Percentiles rank a stretch among this genome's conserved stretches.
Evolutionary conservation across 2,888 invertebrate species (phyloP).

Genomic region (Dysmachus trigonus): DNA sequence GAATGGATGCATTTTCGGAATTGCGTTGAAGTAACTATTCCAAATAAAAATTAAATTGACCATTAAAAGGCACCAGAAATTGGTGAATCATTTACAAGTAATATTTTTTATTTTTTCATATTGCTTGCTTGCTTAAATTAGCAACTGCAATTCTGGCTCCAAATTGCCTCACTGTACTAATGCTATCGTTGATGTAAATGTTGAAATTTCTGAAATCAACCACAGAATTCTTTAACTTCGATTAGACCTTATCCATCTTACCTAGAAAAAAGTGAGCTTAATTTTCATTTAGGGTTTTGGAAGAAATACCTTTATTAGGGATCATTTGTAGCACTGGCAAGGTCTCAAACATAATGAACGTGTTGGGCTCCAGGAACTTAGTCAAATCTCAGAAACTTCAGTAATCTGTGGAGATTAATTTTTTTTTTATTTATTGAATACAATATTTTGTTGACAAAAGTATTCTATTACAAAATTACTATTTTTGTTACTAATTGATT

Average conservation of each 20-base stretch:
- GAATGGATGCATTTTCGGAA: conserved; percentile 72
- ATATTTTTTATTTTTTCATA: conserved; percentile 65
- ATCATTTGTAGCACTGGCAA: conserved; percentile 71
- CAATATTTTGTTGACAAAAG: too few species aligned
- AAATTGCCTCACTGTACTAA: conserved; percentile 72
- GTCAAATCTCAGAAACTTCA: too few species aligned
- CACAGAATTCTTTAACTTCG: conserved; percentile 64
- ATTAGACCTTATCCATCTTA: conserved; percentile 65
- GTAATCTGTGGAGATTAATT: too few species aligned
- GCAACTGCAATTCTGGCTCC: conserved; percentile 72
- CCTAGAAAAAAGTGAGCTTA: conserved; percentile 57
- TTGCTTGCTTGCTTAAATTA: conserved; percentile 64
- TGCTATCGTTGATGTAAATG: conserved; percentile 69
- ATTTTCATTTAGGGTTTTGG: neutral
- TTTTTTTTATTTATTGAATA: too few species aligned
- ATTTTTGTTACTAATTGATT: too few species aligned
- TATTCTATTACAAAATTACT: too few species aligned
- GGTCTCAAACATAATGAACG: conserved; percentile 66
- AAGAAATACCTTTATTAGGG: conserved; percentile 66
- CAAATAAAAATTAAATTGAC: conserved; percentile 32
- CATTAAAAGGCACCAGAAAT: neutral
- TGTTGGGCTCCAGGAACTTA: conserved; percentile 63
- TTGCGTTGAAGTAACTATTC: conserved; percentile 65
- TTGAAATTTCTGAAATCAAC: conserved; percentile 65
- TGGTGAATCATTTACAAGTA: conserved; percentile 60